phyloP scores from a whole-genome alignment of 1,140 invertebrate species.

The Thaumatotibia leucotreta region DNA sequence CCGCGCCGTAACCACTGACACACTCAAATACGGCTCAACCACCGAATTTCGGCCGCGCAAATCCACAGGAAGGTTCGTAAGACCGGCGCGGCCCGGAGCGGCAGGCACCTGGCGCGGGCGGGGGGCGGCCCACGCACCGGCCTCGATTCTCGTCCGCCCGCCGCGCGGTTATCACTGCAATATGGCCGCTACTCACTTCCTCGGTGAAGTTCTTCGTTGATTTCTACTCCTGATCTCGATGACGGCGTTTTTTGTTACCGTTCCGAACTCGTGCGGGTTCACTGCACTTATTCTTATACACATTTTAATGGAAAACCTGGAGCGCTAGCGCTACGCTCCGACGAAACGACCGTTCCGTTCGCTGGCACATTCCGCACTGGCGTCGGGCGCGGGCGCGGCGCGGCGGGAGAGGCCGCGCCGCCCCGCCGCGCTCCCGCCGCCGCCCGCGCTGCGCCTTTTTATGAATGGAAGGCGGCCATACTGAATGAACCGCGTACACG shows the following conservation, averaged over 20 bases:
- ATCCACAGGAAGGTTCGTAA: slow-evolving; percentile 71
- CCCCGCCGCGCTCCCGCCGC: slow-evolving; percentile 50
- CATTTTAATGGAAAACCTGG: slow-evolving; percentile 75
- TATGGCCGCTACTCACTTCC: slow-evolving; percentile 76
- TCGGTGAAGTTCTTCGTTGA: slow-evolving; percentile 75
- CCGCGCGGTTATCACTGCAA: slow-evolving; percentile 76
- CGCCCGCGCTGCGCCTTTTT: slow-evolving; percentile 80
- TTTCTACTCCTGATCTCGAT: slow-evolving; percentile 74
- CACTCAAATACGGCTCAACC: slow-evolving; percentile 64
- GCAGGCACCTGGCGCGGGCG: slow-evolving; percentile 74
- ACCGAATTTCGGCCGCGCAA: slow-evolving; percentile 70
- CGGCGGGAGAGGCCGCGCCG: slow-evolving; percentile 73
- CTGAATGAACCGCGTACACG: slow-evolving; percentile 80
- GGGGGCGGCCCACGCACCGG: slow-evolving; percentile 75
- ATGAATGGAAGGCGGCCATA: slow-evolving; percentile 87
- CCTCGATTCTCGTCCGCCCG: slow-evolving; percentile 75
- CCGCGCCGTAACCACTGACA: slow-evolving; percentile 61
- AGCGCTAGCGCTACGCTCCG: slow-evolving; percentile 76
- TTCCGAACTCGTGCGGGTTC: slow-evolving; percentile 76
- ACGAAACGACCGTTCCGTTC: slow-evolving; percentile 80
- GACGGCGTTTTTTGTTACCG: slow-evolving; percentile 69
- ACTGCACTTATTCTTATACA: slow-evolving; percentile 77
- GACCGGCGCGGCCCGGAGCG: slow-evolving; percentile 69
- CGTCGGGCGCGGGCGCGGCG: slow-evolving; percentile 66
- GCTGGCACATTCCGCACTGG: slow-evolving; percentile 78